Base-by-base conservation (phyloP, 2,797 vertebrate genomes). In the Anguilla marmorata region DNA sequence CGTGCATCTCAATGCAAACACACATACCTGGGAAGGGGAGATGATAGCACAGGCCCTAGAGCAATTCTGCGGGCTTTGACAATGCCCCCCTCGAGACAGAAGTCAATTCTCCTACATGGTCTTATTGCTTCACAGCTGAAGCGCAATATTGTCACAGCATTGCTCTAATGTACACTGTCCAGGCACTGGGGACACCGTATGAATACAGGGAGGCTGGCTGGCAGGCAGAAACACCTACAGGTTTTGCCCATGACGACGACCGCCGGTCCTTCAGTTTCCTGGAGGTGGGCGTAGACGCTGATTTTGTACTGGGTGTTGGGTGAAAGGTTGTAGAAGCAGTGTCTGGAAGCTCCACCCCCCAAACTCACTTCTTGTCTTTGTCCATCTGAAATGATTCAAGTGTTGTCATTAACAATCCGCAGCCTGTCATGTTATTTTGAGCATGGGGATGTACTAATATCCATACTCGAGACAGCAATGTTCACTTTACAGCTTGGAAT, bases 241-340 rank as follows among this genome's bases (percentile, higher is more conserved):
- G 98, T 99, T 88, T 89, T 96, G 89, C 96, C 97, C n/a, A 87
- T 89, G 14, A 94, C 92, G 87, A 95, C 97, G 89, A 97, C 96
- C 0, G 96, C 95, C 0, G 98, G 97, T 0, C 98, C 98, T 85
- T 99, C 97, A 0, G 91, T 93, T 0, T 99, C 98, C 91, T 96
- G 97, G 84, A 98, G 95, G 91, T 97, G 97, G 0, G 98, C 91
- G 3, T 96, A 96, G 19, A 99, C 92, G 2, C 96, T 98, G 92
- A 99, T 94, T 94, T 96, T 97, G 74, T 99, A 98, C 86, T 96
- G 96, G 0, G 95, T 97, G 91, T 96, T 95, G 56, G 98, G 95
- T 87, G 92, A 92, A 88, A 99, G 96, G 91, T 96, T 96, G 92
- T 92, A 98, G 94, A 99, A 99, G 88, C 98, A 99, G 90, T 99